Percentiles rank a stretch among this genome's conserved stretches.
phyloP scores from a whole-genome alignment of 2,113 vertebrate species.

The Clupea harengus region DNA sequence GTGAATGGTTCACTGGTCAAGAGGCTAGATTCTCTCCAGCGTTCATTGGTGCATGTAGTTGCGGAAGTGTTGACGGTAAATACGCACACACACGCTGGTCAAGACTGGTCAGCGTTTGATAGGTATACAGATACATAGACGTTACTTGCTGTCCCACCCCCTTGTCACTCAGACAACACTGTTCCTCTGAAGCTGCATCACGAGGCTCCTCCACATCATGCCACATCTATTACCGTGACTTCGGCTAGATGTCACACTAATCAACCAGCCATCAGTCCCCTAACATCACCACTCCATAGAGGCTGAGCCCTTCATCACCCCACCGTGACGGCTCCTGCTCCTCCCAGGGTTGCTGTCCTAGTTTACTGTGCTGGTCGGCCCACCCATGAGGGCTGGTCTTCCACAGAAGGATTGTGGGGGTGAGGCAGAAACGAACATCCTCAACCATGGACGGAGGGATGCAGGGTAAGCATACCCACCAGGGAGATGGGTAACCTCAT shows the following conservation, averaged over 20 bases:
- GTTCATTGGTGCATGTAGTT: too few species aligned
- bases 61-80: background rate
- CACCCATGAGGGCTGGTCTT: background rate
- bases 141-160: background rate
- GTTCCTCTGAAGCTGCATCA: background rate
- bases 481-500: background rate
- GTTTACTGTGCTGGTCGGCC: background rate
- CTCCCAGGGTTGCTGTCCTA: background rate
- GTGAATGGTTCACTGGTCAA: background rate
- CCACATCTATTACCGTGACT: background rate
- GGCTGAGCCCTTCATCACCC: background rate
- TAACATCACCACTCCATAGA: background rate
- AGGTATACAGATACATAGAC: background rate
- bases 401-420: background rate
- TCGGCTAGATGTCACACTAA: background rate
- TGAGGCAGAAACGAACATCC: background rate
- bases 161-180: background rate
- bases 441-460: background rate
- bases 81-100: background rate
- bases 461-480: background rate
- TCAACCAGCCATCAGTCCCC: background rate
- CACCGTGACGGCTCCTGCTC: background rate
- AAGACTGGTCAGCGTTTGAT: background rate
- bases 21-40: background rate
- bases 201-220: background rate